A percentile compares a stretch with the other conserved stretches of the same genome.
Evolutionary conservation across 1,140 invertebrate species (phyloP).

Genomic region (Eumeta japonica): DNA sequence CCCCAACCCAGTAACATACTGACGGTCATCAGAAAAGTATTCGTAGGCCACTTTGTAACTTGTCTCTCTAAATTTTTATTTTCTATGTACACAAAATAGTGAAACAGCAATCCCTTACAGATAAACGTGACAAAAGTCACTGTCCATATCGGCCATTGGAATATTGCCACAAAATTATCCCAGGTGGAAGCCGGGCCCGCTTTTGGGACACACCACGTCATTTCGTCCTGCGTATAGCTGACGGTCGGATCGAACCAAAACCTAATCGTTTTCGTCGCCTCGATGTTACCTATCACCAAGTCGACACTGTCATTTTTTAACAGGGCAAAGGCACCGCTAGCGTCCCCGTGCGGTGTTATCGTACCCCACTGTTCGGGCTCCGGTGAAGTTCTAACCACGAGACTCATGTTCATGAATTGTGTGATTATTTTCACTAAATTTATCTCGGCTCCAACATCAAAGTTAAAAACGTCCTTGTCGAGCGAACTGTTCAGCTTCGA

Average conservation of each 20-base stretch:
- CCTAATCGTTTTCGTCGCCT: slow-evolving; percentile 43
- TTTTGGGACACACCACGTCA: slow-evolving; percentile 51
- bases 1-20: slow-evolving; percentile 53
- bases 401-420: slow-evolving; percentile 47
- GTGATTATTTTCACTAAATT: slow-evolving; percentile 49
- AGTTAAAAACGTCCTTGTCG: slow-evolving; percentile 41
- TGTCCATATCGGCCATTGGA: slow-evolving; percentile 49
- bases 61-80: slow-evolving; percentile 23
- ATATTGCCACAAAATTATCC: slow-evolving; percentile 51
- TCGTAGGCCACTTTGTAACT: slow-evolving; percentile 47
- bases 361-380: slow-evolving; percentile 44
- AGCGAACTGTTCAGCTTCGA: slow-evolving; percentile 23
- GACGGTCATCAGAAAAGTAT: slow-evolving; percentile 50
- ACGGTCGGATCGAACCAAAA: slow-evolving; percentile 48
- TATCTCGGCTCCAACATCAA: slow-evolving; percentile 48
- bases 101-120: slow-evolving; percentile 40
- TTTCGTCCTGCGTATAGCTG: slow-evolving; percentile 53
- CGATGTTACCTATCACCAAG: slow-evolving; percentile 49
- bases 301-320: slow-evolving; percentile 39
- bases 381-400: slow-evolving; percentile 40
- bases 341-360: slow-evolving; percentile 31
- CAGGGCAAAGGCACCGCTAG: slow-evolving; percentile 34
- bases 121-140: slow-evolving; percentile 37
- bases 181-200: slow-evolving; percentile 40
- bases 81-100: slow-evolving; percentile 43